These are phyloP conservation scores for Crambe crambe DNA, from an alignment of 37 sponge, comb jelly and placozoan species.

Conservation along the genomic window DNA sequence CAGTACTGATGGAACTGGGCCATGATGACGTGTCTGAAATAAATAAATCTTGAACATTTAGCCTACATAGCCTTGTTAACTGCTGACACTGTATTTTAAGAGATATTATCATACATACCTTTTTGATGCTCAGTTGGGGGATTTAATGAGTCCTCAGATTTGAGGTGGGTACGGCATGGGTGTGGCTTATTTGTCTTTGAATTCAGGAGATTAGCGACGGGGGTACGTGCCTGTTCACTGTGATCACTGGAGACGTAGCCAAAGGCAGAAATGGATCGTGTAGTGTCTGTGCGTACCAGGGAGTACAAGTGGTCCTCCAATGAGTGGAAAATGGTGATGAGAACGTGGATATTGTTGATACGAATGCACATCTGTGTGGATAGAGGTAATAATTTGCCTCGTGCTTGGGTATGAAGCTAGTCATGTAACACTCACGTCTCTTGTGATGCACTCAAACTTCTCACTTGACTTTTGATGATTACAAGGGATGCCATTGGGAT, in stretches of 20 bases:
- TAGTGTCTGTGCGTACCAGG: not conserved
- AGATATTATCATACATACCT: not conserved
- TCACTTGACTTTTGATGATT: slow-evolving; percentile 22
- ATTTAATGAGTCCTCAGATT: not conserved
- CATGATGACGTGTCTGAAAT: not conserved
- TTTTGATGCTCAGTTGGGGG: no score
- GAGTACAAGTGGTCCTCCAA: slow-evolving; percentile 57
- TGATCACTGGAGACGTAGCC: slow-evolving; percentile 53
- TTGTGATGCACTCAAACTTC: slow-evolving; percentile 56
- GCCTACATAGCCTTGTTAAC: not conserved
- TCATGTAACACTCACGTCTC: slow-evolving; percentile 50
- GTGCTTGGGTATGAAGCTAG: not conserved
- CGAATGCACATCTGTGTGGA: slow-evolving; percentile 69
- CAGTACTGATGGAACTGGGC: slow-evolving; percentile 7
- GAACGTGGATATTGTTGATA: slow-evolving; percentile 67
- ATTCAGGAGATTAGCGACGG: not conserved
- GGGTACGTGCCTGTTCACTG: not conserved
- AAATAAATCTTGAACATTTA: not conserved
- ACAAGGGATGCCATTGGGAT: slow-evolving; percentile 72
- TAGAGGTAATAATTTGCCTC: not conserved
- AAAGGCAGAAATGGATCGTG: slow-evolving; percentile 20
- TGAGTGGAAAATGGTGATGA: slow-evolving; percentile 44
- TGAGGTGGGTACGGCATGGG: not conserved
- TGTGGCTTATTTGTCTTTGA: not conserved
- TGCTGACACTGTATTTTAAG: not conserved